These are phyloP conservation scores for Lagria hirta DNA, from an alignment of 2,888 invertebrate species.

Conservation along the genomic window DNA sequence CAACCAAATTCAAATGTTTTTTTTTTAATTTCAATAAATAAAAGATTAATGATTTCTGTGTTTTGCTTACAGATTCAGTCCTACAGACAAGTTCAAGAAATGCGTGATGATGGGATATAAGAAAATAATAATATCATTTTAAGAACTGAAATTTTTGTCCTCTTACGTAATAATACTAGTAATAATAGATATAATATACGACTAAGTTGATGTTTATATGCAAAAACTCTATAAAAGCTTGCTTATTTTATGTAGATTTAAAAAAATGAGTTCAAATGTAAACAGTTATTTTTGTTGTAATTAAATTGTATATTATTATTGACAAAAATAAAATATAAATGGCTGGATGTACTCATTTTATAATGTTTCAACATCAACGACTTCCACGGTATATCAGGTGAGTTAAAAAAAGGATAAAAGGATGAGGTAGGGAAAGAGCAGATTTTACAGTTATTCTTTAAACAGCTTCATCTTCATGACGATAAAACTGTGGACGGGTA, in stretches of 20 bases:
- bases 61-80: constrained; percentile 48
- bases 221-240: constrained; percentile 31
- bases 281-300: constrained; percentile 36
- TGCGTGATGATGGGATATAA: constrained; percentile 35
- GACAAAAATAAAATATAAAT: constrained; percentile 33
- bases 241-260: constrained; percentile 30
- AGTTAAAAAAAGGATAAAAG: no score
- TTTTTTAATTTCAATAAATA: no score
- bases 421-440: no score
- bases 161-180: constrained; percentile 11
- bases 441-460: no score
- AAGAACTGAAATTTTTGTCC: constrained; percentile 29
- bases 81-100: constrained; percentile 43
- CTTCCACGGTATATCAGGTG: no score
- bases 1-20: no score
- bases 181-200: constrained; percentile 23
- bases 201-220: constrained; percentile 26
- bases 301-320: constrained; percentile 33
- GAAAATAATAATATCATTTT: constrained; percentile 14
- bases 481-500: no score
- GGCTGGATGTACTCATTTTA: constrained; percentile 33
- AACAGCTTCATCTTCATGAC: no score
- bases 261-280: constrained; percentile 24
- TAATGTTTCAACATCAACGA: no score
- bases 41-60: no score